Evolutionary conservation across 2,113 vertebrate species (phyloP), one percentile per base, ranked within the genome.

Genomic region (Vireo altiloquus): DNA sequence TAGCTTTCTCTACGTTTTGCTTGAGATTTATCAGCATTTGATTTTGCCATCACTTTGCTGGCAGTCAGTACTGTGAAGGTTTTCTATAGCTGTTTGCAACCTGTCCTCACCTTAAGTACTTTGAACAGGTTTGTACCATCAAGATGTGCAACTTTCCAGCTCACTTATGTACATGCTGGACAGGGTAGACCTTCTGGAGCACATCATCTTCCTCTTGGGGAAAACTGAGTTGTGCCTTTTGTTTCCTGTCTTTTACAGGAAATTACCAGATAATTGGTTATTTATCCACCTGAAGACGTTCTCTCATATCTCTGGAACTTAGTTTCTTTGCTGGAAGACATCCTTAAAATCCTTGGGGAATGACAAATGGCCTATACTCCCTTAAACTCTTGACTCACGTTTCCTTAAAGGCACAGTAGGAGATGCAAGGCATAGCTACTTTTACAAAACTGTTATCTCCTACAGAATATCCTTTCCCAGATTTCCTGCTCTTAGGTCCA

Each of bases 371-470:
- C 35, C 37, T 68, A 10, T 14, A 50, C 0, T 0, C 3, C 7
- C 11, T 42, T 64, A 72, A 16, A 16, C 0, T 1, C 27, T 14
- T 27, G 20, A 16, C 1, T 54, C 14, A 15, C 13, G 3, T 47
- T 39, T 83, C 35, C 6, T 56, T 72, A 35, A 59, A 35, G 33
- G 27, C 20, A 37, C 13, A 33, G 8, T 17, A 40, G 22, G 47
- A 82, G 30, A 50, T 13, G 8, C 15, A 68, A 76, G 13, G 24
- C 39, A 47, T 15, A 46, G 7, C 23, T 54, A 16, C 27, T 64
- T 68, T 68, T 39, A 69, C 31, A 83, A 72, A 77, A 28, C 7
- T 31, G 3, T 20, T 64, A 1, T 63, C 17, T 75, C 33, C 37
- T 40, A 12, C 13, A 37, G 10, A 59, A 50, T 18, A 33, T 46